phyloP scores from a whole-genome alignment of 2,797 vertebrate species.

The Arnoldichthys spilopterus region DNA sequence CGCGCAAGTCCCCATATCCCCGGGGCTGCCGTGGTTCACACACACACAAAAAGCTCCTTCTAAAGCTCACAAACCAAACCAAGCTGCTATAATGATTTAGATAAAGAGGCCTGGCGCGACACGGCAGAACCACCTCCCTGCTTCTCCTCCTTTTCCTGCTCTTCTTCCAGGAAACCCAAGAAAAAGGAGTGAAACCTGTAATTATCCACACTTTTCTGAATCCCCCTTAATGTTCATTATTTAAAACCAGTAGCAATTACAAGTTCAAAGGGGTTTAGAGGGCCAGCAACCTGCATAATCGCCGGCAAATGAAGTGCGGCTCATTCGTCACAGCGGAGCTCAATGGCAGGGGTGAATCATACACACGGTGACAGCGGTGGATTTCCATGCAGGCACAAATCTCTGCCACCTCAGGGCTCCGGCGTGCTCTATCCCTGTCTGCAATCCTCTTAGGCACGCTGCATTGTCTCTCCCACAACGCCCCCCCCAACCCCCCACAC shows the following conservation, averaged over 20 bases:
- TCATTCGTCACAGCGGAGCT: constrained; percentile 95
- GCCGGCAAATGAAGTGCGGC: constrained; percentile 94
- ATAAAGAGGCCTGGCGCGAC: constrained; percentile 79
- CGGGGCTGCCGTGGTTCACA: constrained; percentile 79
- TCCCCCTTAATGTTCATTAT: constrained; percentile 98
- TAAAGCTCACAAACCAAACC: constrained; percentile 83
- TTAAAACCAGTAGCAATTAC: constrained; percentile 98
- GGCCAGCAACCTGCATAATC: constrained; percentile 97
- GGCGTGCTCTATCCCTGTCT: constrained; percentile 75
- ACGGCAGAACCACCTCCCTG: constrained; percentile 73
- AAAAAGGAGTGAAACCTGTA: constrained; percentile 85
- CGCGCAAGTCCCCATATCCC: constrained; percentile 81
- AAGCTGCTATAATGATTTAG: constrained; percentile 85
- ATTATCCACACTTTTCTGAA: constrained; percentile 96
- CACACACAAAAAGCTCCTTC: constrained; percentile 75
- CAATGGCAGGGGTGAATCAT: constrained; percentile 89
- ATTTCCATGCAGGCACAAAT: constrained; percentile 91
- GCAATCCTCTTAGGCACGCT: constrained; percentile 83
- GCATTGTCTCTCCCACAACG: constrained; percentile 64
- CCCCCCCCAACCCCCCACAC: constrained; percentile 44
- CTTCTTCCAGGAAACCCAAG: constrained; percentile 65
- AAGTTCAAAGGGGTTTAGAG: constrained; percentile 99
- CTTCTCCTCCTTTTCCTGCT: constrained; percentile 59
- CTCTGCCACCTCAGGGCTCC: constrained; percentile 84
- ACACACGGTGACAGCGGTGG: constrained; percentile 88